Conservation (phyloP, 23 tunicate genomes). For the Phallusia fumigata region DNA sequence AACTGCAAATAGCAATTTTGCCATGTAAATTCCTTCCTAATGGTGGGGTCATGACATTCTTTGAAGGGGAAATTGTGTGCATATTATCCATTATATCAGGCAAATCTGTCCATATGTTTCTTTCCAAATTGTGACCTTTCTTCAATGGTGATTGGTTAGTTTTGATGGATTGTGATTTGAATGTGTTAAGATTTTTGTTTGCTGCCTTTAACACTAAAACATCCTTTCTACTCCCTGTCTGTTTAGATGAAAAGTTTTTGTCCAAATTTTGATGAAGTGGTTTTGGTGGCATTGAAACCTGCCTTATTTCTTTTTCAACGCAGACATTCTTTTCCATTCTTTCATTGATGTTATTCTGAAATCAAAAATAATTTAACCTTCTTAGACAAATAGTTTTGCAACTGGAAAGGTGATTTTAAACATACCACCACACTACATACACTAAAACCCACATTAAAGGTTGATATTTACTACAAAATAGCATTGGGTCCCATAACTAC, state of each 20-base stretch:
- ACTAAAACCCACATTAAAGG: no score
- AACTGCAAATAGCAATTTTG: no score
- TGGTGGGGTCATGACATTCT: no score
- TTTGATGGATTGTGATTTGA: neutral
- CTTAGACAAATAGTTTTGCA: no score
- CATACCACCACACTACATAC: no score
- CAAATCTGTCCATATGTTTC: neutral
- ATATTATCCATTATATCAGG: neutral
- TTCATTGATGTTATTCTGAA: neutral
- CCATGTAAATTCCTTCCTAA: no score
- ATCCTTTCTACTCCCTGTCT: neutral
- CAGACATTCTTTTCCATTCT: neutral
- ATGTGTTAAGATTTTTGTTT: neutral
- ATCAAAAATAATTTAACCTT: neutral
- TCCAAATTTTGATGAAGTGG: neutral
- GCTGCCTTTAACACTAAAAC: neutral
- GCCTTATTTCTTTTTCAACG: neutral
- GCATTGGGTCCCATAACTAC: no score
- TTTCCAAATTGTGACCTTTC: neutral
- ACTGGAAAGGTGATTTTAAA: no score
- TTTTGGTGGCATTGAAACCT: neutral
- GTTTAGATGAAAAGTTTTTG: neutral
- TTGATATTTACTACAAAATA: no score
- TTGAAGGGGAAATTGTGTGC: neutral
- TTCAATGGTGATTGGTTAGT: neutral